These are phyloP conservation scores for Dendrocincla tyrannina DNA, from an alignment of 2,797 vertebrate genomes.

Conservation along the genomic window DNA sequence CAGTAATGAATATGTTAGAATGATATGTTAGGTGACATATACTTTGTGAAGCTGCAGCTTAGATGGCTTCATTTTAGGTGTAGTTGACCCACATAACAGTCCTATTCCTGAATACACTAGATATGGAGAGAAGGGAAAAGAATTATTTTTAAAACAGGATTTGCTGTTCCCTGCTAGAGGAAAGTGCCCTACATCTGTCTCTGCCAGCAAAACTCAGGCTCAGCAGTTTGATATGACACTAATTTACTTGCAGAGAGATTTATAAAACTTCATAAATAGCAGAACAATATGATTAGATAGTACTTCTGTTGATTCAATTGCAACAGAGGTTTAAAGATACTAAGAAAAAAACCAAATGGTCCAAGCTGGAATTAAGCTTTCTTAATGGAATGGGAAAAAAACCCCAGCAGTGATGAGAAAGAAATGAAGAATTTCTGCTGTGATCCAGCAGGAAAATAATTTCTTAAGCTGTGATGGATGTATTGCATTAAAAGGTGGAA, in stretches of 20 bases:
- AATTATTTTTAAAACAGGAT: slow-evolving; percentile 47
- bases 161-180: background rate
- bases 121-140: background rate
- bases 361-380: slow-evolving; percentile 33
- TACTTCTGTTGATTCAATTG: slow-evolving; percentile 65
- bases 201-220: slow-evolving; percentile 59
- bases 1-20: background rate
- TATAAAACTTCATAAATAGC: slow-evolving; percentile 62
- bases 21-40: background rate
- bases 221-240: slow-evolving; percentile 58
- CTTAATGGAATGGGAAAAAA: slow-evolving; percentile 1
- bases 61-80: background rate
- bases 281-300: slow-evolving; percentile 59
- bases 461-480: background rate
- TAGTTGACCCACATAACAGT: background rate
- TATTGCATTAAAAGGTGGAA: background rate
- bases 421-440: background rate
- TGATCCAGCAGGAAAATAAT: background rate
- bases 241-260: slow-evolving; percentile 67
- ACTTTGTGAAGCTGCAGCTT: background rate
- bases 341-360: slow-evolving; percentile 33
- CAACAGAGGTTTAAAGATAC: slow-evolving; percentile 36
- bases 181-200: slow-evolving; percentile 46
- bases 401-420: background rate
- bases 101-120: background rate